These are phyloP conservation scores for Cololabis saira DNA, from an alignment of 2,113 vertebrate genomes.

Conservation along the genomic window DNA sequence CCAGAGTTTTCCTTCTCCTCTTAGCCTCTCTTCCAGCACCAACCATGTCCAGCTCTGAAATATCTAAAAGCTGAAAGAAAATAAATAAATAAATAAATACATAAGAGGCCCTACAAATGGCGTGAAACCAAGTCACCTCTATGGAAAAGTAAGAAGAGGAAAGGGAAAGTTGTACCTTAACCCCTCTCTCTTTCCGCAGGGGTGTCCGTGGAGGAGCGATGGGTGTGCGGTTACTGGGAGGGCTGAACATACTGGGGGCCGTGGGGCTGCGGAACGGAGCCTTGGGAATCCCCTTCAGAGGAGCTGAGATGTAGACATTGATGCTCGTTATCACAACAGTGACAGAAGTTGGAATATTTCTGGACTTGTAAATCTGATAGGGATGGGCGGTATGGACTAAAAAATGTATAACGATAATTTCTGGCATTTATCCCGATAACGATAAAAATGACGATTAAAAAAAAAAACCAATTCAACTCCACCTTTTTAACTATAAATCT, in stretches of 20 bases:
- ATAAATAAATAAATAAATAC: background rate
- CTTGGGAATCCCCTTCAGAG: constrained; percentile 97
- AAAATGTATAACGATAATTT: no score
- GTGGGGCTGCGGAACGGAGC: constrained; percentile 94
- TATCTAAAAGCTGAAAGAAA: constrained; percentile 95
- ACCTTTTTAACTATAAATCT: no score
- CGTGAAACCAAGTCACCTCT: background rate
- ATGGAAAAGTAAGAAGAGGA: background rate
- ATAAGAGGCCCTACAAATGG: no score
- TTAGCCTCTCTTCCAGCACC: constrained; percentile 96
- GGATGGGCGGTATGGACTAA: no score
- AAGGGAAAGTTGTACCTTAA: constrained; percentile 85
- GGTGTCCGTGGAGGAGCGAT: constrained; percentile 91
- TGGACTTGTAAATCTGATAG: no score
- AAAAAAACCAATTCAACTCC: no score
- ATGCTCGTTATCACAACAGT: background rate
- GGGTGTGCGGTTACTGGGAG: constrained; percentile 91
- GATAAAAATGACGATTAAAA: no score
- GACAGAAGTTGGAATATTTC: background rate
- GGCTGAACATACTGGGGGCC: constrained; percentile 93
- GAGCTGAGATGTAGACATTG: constrained; percentile 79
- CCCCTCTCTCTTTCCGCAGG: constrained; percentile 93
- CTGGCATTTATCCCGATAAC: no score
- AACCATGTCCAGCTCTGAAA: constrained; percentile 92
- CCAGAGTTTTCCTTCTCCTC: constrained; percentile 94